Evolutionary conservation across 2,113 vertebrate genomes (phyloP).

Genomic region (Crotalus helleri): DNA sequence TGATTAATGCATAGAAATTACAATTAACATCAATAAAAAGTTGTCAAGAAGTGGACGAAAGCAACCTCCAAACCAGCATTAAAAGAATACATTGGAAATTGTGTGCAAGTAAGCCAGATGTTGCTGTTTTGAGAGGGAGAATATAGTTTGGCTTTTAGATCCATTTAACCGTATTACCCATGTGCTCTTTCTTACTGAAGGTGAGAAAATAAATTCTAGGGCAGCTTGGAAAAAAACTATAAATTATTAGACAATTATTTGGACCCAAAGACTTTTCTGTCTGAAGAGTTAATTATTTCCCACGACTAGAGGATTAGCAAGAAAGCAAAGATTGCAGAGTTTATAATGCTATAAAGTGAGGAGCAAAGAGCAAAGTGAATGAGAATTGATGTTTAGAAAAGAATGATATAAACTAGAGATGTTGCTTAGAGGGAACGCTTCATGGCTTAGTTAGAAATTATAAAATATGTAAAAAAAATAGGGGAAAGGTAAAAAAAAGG

Average conservation of each 20-base stretch:
- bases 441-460: background rate
- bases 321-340: background rate
- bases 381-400: background rate
- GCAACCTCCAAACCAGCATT: background rate
- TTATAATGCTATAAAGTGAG: background rate
- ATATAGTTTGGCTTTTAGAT: background rate
- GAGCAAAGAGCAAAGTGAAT: background rate
- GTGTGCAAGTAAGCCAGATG: background rate
- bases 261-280: background rate
- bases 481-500: background rate
- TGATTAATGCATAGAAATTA: background rate
- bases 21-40: background rate
- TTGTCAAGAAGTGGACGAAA: background rate
- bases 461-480: background rate
- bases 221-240: background rate
- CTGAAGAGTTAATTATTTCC: background rate
- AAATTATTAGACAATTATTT: background rate
- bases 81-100: background rate
- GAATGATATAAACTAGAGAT: background rate
- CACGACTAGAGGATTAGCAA: background rate
- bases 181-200: background rate
- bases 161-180: background rate
- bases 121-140: background rate
- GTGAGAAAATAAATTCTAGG: background rate
- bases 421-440: background rate